Evolutionary conservation across 2,888 invertebrate species (phyloP), one percentile per base, ranked within the genome.

Genomic region (Aricia artaxerxes): DNA sequence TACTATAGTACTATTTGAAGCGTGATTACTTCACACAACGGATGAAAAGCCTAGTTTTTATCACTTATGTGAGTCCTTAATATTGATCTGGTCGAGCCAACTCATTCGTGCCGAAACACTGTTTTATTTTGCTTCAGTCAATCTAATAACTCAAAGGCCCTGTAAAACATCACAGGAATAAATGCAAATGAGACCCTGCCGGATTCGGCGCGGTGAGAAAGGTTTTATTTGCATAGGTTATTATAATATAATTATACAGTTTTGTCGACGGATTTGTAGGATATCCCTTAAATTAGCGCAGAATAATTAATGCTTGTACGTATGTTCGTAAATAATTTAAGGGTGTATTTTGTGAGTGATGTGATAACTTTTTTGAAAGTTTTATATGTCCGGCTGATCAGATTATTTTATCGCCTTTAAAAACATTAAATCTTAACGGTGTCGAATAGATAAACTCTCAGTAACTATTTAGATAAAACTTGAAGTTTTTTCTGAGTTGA

Each of bases 131-230:
- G 13, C 69, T 13, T 11, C 13, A 86, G 85, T 87, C 85, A 85
- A 87, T 86, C 89, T 90, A 89, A 91, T 92, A 90, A 49, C 44
- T 44, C 49, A 24, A 90, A 88, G 86, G 85, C 87, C 86, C 88
- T 88, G 87, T 87, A 87, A 83, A 83, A 83, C 84, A 84, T 84
- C 86, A 88, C 86, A 85, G 85, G 86, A 87, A 89, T 88, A 86
- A 88, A 87, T 86, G 85, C 80, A 49, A 53, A 49, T 75, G 3
- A 49, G 75, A 4, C 11, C 44, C 75, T 9, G 73, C 16, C 2
- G 24, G 24, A 11, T 31, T 49, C 24, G 3, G 2, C 40, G 40
- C 40, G 44, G 44, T 31, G 75, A 11, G 75, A 31, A 75, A 49
- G 75, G 75, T 75, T 75, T 49, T 44, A 49, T 75, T 44, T 49